phyloP scores from a whole-genome alignment of 2,888 invertebrate genomes.

The Polietes domitor region DNA sequence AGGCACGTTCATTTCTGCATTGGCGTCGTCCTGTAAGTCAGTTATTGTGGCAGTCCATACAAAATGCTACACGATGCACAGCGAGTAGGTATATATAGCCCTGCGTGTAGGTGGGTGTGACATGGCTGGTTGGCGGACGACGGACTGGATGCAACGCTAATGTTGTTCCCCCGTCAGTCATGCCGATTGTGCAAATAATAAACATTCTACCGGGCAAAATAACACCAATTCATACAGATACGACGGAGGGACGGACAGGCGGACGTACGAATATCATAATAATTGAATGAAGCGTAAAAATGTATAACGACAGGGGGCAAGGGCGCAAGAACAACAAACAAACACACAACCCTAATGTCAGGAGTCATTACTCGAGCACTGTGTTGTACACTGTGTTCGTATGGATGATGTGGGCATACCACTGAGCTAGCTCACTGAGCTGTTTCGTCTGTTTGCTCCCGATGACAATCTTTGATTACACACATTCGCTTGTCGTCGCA shows the following conservation, averaged over 20 bases:
- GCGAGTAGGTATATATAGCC: not conserved
- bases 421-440: not conserved
- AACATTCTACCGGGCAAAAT: not conserved
- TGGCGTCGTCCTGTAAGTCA: not conserved
- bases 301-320: conserved; percentile 4
- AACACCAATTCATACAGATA: conserved; percentile 8
- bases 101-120: conserved; percentile 24
- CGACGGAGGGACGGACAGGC: no score
- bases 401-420: not conserved
- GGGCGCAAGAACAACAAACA: not conserved
- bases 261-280: conserved; percentile 35
- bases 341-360: not conserved
- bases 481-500: conserved; percentile 38
- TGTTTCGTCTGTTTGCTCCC: not conserved
- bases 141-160: not conserved
- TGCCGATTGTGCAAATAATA: not conserved
- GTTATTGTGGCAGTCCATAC: no score
- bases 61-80: not conserved
- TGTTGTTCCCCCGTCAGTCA: not conserved
- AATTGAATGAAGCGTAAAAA: conserved; percentile 49
- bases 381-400: not conserved
- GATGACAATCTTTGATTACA: conserved; percentile 39
- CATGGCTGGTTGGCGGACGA: not conserved
- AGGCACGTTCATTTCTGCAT: not conserved
- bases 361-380: not conserved